Evolutionary conservation across 2,888 invertebrate species (phyloP).

Genomic region (Hirtodrosophila alboralis): DNA sequence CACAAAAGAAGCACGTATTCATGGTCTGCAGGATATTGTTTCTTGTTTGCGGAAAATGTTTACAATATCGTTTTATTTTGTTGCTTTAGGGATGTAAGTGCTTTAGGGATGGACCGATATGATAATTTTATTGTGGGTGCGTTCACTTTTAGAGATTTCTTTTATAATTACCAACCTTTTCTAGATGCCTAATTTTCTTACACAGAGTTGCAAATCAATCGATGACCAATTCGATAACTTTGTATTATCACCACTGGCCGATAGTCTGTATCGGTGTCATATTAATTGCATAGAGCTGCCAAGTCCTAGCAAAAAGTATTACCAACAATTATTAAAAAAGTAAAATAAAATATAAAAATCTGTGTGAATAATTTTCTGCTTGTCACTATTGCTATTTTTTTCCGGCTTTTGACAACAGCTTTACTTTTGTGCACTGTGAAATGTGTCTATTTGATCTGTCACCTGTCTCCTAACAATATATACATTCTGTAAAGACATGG

Average conservation of each 20-base stretch:
- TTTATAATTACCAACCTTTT: constrained; percentile 38
- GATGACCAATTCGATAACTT: constrained; percentile 31
- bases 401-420: too few species aligned
- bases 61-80: constrained; percentile 42
- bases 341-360: neutral
- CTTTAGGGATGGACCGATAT: constrained; percentile 63
- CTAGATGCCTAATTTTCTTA: constrained; percentile 35
- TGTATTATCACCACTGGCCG: neutral
- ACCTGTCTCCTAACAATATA: too few species aligned
- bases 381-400: too few species aligned
- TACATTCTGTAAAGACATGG: too few species aligned
- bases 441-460: too few species aligned
- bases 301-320: neutral
- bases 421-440: too few species aligned
- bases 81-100: constrained; percentile 42
- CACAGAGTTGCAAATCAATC: constrained; percentile 47
- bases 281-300: constrained; percentile 13
- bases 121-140: constrained; percentile 36
- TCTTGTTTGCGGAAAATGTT: constrained; percentile 33
- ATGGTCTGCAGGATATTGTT: constrained; percentile 37
- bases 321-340: neutral
- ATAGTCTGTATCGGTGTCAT: neutral
- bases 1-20: constrained; percentile 78
- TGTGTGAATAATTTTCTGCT: neutral
- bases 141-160: constrained; percentile 51